phyloP scores from a whole-genome alignment of 2,113 vertebrate species.

The Zosterops lateralis region DNA sequence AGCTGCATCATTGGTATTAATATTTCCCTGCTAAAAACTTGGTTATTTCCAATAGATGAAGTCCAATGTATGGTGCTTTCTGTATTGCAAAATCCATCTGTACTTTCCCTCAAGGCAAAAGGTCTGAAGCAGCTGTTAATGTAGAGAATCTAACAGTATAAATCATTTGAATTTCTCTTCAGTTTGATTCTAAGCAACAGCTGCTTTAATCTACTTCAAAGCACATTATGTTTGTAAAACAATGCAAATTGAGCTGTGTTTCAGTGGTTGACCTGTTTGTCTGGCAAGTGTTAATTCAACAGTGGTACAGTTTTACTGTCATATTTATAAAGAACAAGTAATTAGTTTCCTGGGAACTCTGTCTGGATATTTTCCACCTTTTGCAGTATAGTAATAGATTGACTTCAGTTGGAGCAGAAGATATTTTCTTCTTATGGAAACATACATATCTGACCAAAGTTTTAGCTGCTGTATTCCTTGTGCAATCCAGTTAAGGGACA shows the following conservation, averaged over 20 bases:
- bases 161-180: background rate
- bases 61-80: background rate
- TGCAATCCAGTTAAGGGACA: background rate
- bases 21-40: background rate
- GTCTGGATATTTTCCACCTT: background rate
- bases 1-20: background rate
- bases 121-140: conserved; percentile 28
- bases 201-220: conserved; percentile 19
- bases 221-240: background rate
- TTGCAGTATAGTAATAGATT: background rate
- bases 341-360: background rate
- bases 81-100: background rate
- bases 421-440: background rate
- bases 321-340: background rate
- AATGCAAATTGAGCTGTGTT: background rate
- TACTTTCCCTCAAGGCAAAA: background rate
- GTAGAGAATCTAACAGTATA: conserved; percentile 22
- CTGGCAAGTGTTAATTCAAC: conserved; percentile 16
- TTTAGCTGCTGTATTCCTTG: background rate
- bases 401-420: background rate
- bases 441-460: background rate
- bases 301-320: background rate
- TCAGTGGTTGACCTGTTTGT: background rate
- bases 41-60: conserved; percentile 20
- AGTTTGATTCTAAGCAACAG: conserved; percentile 29